Percentiles rank a stretch among this genome's conserved stretches.
Conservation (phyloP, 2,113 vertebrate genomes). For the Scomber colias region DNA sequence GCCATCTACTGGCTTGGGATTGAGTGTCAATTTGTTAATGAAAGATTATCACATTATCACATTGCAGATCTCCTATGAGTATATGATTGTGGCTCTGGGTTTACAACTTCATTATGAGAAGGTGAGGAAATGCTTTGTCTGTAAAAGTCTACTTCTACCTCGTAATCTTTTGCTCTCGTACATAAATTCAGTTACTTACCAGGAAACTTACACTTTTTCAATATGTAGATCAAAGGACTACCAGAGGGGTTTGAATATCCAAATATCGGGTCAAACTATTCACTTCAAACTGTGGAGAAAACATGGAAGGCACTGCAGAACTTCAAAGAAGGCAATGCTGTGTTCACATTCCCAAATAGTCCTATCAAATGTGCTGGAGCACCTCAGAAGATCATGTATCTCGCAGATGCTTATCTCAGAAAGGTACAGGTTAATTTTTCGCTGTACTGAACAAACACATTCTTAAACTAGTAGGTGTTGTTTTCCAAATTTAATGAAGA, state of each 20-base stretch:
- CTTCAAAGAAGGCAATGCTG: constrained; percentile 94
- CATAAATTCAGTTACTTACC: neutral
- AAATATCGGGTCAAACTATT: constrained; percentile 98
- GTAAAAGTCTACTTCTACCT: neutral
- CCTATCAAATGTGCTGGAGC: constrained; percentile 97
- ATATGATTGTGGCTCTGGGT: constrained; percentile 95
- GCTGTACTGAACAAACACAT: neutral
- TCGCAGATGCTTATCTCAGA: constrained; percentile 91
- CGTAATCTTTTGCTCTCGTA: neutral
- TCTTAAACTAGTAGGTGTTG: neutral
- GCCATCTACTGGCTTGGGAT: neutral
- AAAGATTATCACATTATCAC: constrained; percentile 32
- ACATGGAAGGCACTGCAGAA: constrained; percentile 94
- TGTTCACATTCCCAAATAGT: constrained; percentile 95
- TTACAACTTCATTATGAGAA: constrained; percentile 94
- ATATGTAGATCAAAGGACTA: constrained; percentile 93
- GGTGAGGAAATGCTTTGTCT: constrained; percentile 80
- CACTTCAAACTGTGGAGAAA: constrained; percentile 92
- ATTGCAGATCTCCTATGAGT: constrained; percentile 93
- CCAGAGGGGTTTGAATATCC: constrained; percentile 93
- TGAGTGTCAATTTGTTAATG: neutral
- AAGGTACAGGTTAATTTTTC: constrained; percentile 83
- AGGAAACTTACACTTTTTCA: neutral
- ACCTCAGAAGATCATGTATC: constrained; percentile 99
- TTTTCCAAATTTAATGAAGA: neutral